A percentile compares a stretch with the other conserved stretches of the same genome.
Evolutionary conservation across 1,140 invertebrate species (phyloP).

Genomic region (Drosophila trapezifrons): DNA sequence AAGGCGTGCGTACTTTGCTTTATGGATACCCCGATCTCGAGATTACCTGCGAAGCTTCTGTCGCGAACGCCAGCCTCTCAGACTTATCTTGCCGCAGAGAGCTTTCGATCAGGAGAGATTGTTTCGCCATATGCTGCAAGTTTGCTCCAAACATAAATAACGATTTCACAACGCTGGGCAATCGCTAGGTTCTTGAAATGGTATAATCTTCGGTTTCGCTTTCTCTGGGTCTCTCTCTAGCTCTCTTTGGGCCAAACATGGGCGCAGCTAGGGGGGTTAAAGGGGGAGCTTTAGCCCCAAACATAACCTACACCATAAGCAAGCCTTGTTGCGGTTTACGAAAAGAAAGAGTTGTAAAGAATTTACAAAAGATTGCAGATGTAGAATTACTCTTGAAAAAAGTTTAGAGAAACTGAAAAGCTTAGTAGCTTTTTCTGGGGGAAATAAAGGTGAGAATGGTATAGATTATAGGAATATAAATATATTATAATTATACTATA

Average conservation of each 20-base stretch:
- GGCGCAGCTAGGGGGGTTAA: background rate
- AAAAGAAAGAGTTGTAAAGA: background rate
- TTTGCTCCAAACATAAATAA: conserved; percentile 40
- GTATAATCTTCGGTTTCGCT: conserved; percentile 10
- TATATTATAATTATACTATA: too few relatives aligned
- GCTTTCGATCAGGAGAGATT: conserved; percentile 10
- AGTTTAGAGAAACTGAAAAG: too few relatives aligned
- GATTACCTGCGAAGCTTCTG: conserved; percentile 6
- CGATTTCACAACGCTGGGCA: conserved; percentile 66
- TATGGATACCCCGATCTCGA: conserved; percentile 1
- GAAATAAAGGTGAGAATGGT: too few relatives aligned
- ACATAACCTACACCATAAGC: background rate
- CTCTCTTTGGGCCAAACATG: background rate
- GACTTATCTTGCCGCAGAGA: conserved; percentile 3
- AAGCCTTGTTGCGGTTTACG: too few relatives aligned
- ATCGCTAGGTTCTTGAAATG: conserved; percentile 36
- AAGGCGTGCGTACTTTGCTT: conserved; percentile 3
- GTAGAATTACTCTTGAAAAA: background rate
- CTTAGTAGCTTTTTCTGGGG: too few relatives aligned
- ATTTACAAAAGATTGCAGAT: background rate
- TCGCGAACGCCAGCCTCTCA: background rate
- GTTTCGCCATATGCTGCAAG: conserved; percentile 45
- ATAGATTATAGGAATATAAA: too few relatives aligned
- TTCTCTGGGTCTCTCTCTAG: conserved; percentile 1
- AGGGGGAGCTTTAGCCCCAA: background rate